Evolutionary conservation across 2,888 invertebrate genomes (phyloP), one percentile per base, ranked within the genome.

Genomic region (Tridacna crocea): DNA sequence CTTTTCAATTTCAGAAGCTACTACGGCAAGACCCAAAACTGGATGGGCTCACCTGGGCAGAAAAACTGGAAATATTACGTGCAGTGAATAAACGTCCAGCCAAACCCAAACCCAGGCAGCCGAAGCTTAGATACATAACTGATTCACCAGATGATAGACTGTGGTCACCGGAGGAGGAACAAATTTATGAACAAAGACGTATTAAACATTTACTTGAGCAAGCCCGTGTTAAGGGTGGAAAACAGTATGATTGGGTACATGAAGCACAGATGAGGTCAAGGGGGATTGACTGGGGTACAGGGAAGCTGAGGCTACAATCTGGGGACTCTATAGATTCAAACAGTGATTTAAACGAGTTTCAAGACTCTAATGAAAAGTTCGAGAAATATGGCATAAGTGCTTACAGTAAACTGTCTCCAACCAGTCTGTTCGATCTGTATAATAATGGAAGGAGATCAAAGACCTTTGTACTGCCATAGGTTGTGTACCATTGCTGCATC

Each of bases 171-270:
- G 87, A 84, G 36, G 82, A 83, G 60, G 88, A 88, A 74, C 88
- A 87, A 51, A 77, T 89, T 47, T 89, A 87, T 75, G 88, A 90
- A 76, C 90, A 89, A 73, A 75, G 90, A 36, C 72, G 90, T 66
- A 88, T 90, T 47, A 86, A 83, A 73, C 89, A 89, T 83, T 80
- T 90, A 17, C 78, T 90, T 15, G 88, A 89, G 65, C 90, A 90
- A 61, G 87, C 88, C 22, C 79, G 87, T 48, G 70, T 88, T n/a
- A 90, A 90, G 77, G 84, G 89, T n/a, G 84, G 81, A 22, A 86
- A 86, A 27, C 85, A 88, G 46, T 87, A 81, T 82, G 86, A 88
- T 73, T 89, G 89, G 89, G 74, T 89, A 48, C 83, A 83, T 68
- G 88, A 88, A 55, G 84, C 81, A 13, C 81, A 84, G 47, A 73